Evolutionary conservation across 2,888 invertebrate species (phyloP), one percentile per base, ranked within the genome.

Genomic region (Plagodis dolabraria): DNA sequence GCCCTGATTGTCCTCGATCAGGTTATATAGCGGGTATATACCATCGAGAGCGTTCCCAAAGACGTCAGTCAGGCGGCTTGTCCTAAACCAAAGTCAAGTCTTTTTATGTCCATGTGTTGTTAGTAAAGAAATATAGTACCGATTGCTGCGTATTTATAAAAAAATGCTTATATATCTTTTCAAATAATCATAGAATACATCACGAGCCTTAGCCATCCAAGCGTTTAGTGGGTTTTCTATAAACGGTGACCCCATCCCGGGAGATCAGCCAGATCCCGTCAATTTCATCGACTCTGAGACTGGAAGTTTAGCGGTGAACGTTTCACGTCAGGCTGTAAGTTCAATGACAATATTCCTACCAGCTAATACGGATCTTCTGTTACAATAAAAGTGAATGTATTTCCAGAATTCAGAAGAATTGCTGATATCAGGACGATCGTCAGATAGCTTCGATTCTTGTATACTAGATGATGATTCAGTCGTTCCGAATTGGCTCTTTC

Each of bases 401-500:
- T 76, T 74, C 5, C 67, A 92, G 92, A 80, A 82, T 6, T 89
- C 92, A 10, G 91, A 92, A 75, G 90, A 91, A 76, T 61, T 91
- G 35, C 83, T 86, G 10, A 70, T 86, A 52, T 88, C 92, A 0
- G 85, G 85, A 0, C 75, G 88, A 64, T 89, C 90, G 0, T 88
- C 91, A 2, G 79, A 72, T 9, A 89, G 85, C 53, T 90, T 79
- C 55, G 82, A 80, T 58, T 87, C 91, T 0, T 88, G 87, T 67
- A 55, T 76, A 9, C 61, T 86, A 34, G 86, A 89, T 5, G 90
- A 92, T 33, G 92, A 90, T 33, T 62, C 77, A 2, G 77, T 84
- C 34, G 85, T 92, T 5, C 92, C 92, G 0, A 79, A 83, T 70
- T 92, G 92, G 92, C 76, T 92, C 52, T 92, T 89, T 66, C 80